A percentile compares a stretch with the other conserved stretches of the same genome.
Conservation (phyloP, 2,888 invertebrate species). For the Schrankia costaestrigalis region DNA sequence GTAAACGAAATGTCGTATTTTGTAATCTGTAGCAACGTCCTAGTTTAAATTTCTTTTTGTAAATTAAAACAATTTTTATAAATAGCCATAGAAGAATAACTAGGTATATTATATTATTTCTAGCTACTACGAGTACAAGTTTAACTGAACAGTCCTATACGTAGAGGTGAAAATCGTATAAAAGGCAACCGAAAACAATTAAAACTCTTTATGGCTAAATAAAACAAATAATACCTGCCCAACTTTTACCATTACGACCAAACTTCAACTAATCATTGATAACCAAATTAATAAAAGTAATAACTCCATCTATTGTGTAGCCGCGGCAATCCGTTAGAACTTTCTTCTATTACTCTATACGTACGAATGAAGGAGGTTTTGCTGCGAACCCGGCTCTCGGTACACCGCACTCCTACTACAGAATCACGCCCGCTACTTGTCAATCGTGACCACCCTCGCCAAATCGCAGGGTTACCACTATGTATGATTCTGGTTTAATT, state of each 20-base stretch:
- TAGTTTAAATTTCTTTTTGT: too few relatives aligned
- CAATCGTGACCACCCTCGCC: conserved; percentile 12
- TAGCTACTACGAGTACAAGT: too few relatives aligned
- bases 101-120: too few relatives aligned
- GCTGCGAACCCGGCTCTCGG: conserved; percentile 7
- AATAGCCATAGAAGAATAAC: too few relatives aligned
- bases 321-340: conserved; percentile 20
- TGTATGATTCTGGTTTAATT: too few relatives aligned
- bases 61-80: too few relatives aligned
- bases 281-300: conserved; percentile 19
- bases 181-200: too few relatives aligned
- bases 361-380: conserved; percentile 18
- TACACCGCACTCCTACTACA: conserved; percentile 25
- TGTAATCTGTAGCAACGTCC: too few relatives aligned
- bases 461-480: conserved; percentile 10
- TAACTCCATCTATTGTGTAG: conserved; percentile 21
- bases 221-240: neutral
- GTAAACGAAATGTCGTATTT: too few relatives aligned
- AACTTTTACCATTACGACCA: conserved; percentile 2
- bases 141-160: too few relatives aligned
- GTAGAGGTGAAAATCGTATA: too few relatives aligned
- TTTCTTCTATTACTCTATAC: conserved; percentile 21
- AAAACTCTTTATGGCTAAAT: too few relatives aligned
- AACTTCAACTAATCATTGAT: conserved; percentile 5
- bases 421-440: conserved; percentile 38